Conservation (phyloP, 2,113 vertebrate genomes). For the Corythaeola cristata region DNA sequence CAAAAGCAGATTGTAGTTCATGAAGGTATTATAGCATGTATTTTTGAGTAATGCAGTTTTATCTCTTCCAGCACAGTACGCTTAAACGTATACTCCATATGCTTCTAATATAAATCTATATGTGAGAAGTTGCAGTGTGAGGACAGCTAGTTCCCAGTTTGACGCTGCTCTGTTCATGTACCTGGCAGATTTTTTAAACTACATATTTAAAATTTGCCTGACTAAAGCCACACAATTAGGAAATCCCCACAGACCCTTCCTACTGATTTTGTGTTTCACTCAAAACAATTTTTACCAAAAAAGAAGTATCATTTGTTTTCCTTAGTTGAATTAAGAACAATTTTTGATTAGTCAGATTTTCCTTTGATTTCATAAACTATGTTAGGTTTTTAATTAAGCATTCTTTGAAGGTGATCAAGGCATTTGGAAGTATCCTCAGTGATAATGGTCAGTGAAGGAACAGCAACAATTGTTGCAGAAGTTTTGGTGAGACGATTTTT, state of each 20-base stretch:
- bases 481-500: not conserved
- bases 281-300: not conserved
- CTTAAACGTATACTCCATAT: slow-evolving; percentile 4
- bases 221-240: not conserved
- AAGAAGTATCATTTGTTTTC: not conserved
- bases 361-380: not conserved
- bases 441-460: not conserved
- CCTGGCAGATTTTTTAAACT: slow-evolving; percentile 13
- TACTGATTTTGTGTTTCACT: not conserved
- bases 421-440: slow-evolving; percentile 15
- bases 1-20: slow-evolving; percentile 45
- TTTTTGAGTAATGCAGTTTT: slow-evolving; percentile 34
- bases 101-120: not conserved
- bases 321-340: not conserved
- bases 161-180: not conserved
- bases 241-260: not conserved
- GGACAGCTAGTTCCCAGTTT: slow-evolving; percentile 17
- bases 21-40: not conserved
- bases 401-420: not conserved
- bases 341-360: not conserved
- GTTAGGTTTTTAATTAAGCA: slow-evolving; percentile 11
- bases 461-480: not conserved
- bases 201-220: slow-evolving; percentile 6
- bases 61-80: not conserved
- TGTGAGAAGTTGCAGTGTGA: not conserved